Evolutionary conservation across 2,888 invertebrate genomes (phyloP).

Genomic region (Augiades crinisus): DNA sequence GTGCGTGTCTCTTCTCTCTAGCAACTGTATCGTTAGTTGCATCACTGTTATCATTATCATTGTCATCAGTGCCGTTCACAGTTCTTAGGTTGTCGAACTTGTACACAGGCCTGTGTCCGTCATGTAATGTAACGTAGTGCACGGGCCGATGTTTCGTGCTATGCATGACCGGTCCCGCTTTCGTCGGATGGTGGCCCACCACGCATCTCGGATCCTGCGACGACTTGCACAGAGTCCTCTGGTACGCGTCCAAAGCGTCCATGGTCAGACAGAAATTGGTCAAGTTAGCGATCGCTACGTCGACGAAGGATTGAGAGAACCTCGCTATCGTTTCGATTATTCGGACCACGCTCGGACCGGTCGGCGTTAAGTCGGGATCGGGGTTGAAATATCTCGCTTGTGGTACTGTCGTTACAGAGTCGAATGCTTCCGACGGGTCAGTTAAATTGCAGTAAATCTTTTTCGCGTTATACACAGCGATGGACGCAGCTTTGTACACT

Average conservation of each 20-base stretch:
- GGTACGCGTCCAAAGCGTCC: conserved; percentile 41
- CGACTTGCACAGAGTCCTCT: conserved; percentile 36
- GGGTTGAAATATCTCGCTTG: too few relatives aligned
- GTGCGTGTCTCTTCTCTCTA: too few relatives aligned
- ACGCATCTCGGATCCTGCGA: conserved; percentile 33
- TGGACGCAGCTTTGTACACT: conserved; percentile 44
- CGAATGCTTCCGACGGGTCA: conserved; percentile 12
- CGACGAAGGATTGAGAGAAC: conserved; percentile 44
- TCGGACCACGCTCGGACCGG: not conserved
- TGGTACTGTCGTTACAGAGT: too few relatives aligned
- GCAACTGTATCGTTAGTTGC: too few relatives aligned
- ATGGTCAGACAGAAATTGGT: conserved; percentile 50
- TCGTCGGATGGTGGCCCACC: conserved; percentile 42
- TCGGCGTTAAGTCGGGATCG: too few relatives aligned
- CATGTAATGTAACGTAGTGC: conserved; percentile 42
- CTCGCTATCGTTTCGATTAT: conserved; percentile 43
- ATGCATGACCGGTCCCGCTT: conserved; percentile 40
- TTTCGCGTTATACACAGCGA: conserved; percentile 49
- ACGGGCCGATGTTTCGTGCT: conserved; percentile 51
- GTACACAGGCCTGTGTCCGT: conserved; percentile 5
- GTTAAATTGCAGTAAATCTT: conserved; percentile 49
- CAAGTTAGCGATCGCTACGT: conserved; percentile 44
- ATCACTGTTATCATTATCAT: too few relatives aligned
- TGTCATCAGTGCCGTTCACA: conserved; percentile 26
- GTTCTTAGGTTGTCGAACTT: conserved; percentile 26